Evolutionary conservation across 2,888 invertebrate species (phyloP), one percentile per base, ranked within the genome.

Genomic region (Sinelater perroti): DNA sequence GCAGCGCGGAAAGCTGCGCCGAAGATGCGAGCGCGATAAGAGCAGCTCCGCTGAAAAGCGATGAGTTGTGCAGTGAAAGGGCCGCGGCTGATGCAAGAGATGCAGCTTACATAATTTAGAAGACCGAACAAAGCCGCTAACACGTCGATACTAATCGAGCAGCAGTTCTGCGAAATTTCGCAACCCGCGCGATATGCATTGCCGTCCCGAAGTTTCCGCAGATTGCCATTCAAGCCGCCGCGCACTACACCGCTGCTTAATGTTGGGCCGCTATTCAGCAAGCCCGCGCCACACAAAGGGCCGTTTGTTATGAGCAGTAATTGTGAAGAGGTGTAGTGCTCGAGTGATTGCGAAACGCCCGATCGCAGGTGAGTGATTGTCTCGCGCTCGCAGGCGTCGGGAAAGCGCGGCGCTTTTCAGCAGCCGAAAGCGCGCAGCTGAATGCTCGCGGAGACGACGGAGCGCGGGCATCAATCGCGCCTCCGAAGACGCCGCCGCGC

Each of bases 281-380:
- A 36, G n/a, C 2, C 8, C 38, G 21, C 7, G 14, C 7, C 21
- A 10, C 24, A 40, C 40, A 40, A 40, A 40, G 24, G 40, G 24
- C 24, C 40, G 40, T 24, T 40, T 24, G 40, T 40, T 40, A 40
- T 40, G 16, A 40, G 24, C 40, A 40, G 40, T 40, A 13, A 33
- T 21, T 38, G 21, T 21, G 20, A 40, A 14, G 40, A 40, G 40
- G 40, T 14, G 40, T 18, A 36, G 8, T 40, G 40, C 24, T 14
- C 24, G 11, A 21, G 38, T 13, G 38, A 40, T 40, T 40, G 40
- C 40, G 24, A 21, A 40, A 40, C 40, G 10, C 20, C 24, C 16
- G 40, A 40, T 40, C 40, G 7, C 21, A 13, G 24, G 21, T 40
- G 40, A 38, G 18, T 38, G 38, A 20, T 38, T 38, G 10, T 36